Evolutionary conservation across 2,888 invertebrate genomes (phyloP).

Genomic region (Megaustenia siamemsis): DNA sequence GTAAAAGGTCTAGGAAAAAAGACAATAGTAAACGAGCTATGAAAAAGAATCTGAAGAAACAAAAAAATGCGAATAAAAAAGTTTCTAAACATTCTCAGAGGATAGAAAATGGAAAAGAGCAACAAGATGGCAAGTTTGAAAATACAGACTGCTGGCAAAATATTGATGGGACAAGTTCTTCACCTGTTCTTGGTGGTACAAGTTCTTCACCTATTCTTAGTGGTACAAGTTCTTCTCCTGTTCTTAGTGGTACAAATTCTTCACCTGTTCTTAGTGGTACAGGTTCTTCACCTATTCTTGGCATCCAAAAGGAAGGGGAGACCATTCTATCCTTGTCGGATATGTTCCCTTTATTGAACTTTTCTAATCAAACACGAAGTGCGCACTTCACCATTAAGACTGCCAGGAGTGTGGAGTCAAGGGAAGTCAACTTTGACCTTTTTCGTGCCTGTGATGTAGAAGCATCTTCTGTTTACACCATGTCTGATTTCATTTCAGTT

Average conservation of each 20-base stretch:
- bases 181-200: not conserved
- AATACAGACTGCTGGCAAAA: not conserved
- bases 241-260: not conserved
- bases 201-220: too few relatives aligned
- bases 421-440: constrained; percentile 61
- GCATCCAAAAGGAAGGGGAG: not conserved
- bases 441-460: constrained; percentile 59
- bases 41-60: constrained; percentile 23
- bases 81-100: not conserved
- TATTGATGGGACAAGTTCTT: not conserved
- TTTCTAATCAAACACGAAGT: constrained; percentile 57
- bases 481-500: constrained; percentile 44
- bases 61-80: constrained; percentile 14
- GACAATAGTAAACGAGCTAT: not conserved
- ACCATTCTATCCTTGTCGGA: constrained; percentile 13
- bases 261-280: not conserved
- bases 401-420: constrained; percentile 58
- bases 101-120: not conserved
- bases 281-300: not conserved
- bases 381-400: constrained; percentile 70
- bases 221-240: not conserved
- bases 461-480: not conserved
- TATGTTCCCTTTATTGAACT: constrained; percentile 20
- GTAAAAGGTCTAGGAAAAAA: constrained; percentile 12
- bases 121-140: not conserved